Percentiles rank a stretch among this genome's conserved stretches.
Evolutionary conservation across 1,140 invertebrate species (phyloP).

Genomic region (Drosophila athabasca): DNA sequence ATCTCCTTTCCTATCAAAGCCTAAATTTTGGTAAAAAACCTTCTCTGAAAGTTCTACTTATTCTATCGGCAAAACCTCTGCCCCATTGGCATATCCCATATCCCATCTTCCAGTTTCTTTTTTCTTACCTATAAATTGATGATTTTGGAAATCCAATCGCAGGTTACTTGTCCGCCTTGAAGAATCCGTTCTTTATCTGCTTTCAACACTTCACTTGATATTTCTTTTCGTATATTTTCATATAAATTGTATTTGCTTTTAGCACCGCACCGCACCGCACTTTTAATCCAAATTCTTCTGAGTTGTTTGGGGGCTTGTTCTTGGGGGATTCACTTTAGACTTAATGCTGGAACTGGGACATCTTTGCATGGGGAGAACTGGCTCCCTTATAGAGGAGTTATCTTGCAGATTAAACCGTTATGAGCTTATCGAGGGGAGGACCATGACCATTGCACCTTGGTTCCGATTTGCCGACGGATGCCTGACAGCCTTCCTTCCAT

Average conservation of each 20-base stretch:
- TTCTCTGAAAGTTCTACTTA: no score
- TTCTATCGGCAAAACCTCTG: not conserved
- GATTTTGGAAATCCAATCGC: slow-evolving; percentile 50
- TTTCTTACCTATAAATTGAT: slow-evolving; percentile 35
- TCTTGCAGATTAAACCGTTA: slow-evolving; percentile 34
- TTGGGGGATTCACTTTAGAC: slow-evolving; percentile 5
- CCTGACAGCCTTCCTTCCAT: slow-evolving; percentile 21
- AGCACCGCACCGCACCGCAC: slow-evolving; percentile 34
- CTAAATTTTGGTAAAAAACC: no score
- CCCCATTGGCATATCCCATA: no score
- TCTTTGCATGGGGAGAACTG: not conserved
- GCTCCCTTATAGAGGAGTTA: slow-evolving; percentile 31
- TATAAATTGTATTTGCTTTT: slow-evolving; percentile 52
- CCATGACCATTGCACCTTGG: slow-evolving; percentile 28
- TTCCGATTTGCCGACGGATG: slow-evolving; percentile 49
- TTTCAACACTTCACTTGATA: slow-evolving; percentile 46
- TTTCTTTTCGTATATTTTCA: slow-evolving; percentile 20
- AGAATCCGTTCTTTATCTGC: slow-evolving; percentile 4
- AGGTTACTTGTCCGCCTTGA: not conserved
- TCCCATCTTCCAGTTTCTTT: not conserved
- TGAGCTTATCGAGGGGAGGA: slow-evolving; percentile 6
- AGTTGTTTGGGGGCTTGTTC: slow-evolving; percentile 12
- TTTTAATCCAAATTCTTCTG: slow-evolving; percentile 1
- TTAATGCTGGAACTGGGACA: no score
- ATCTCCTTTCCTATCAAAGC: no score